Evolutionary conservation across 2,888 invertebrate species (phyloP).

Genomic region (Aplocera efformata): DNA sequence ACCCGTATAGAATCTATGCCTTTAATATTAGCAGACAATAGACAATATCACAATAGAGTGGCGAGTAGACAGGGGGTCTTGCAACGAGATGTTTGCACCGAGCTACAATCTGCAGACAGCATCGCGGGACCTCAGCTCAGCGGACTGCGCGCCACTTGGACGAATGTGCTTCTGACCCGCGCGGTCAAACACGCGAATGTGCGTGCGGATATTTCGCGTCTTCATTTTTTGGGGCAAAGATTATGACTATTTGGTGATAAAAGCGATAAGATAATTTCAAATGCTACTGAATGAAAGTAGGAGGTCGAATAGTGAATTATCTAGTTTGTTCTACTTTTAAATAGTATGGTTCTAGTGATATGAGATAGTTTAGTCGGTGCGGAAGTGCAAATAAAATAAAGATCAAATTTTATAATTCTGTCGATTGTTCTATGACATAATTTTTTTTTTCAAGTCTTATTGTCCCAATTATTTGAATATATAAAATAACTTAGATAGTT

Average conservation of each 20-base stretch:
- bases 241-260: conserved; percentile 22
- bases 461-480: too few species aligned
- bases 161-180: conserved; percentile 15
- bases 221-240: conserved; percentile 28
- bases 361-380: too few species aligned
- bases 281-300: conserved; percentile 23
- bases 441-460: too few species aligned
- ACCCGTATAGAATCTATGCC: conserved; percentile 29
- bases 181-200: conserved; percentile 33
- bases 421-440: too few species aligned
- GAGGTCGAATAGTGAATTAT: conserved; percentile 23
- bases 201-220: conserved; percentile 21
- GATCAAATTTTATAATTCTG: too few species aligned
- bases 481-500: too few species aligned
- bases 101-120: conserved; percentile 25
- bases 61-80: conserved; percentile 26
- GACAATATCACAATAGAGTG: conserved; percentile 28
- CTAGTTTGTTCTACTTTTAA: conserved; percentile 26
- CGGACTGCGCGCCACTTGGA: conserved; percentile 5
- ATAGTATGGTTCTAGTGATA: neutral
- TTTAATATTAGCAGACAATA: conserved; percentile 28
- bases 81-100: conserved; percentile 28
- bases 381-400: too few species aligned
- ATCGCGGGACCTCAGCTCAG: conserved; percentile 3
- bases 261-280: conserved; percentile 29